Evolutionary conservation across 2,113 vertebrate genomes (phyloP).

Genomic region (Tragulus kanchil): DNA sequence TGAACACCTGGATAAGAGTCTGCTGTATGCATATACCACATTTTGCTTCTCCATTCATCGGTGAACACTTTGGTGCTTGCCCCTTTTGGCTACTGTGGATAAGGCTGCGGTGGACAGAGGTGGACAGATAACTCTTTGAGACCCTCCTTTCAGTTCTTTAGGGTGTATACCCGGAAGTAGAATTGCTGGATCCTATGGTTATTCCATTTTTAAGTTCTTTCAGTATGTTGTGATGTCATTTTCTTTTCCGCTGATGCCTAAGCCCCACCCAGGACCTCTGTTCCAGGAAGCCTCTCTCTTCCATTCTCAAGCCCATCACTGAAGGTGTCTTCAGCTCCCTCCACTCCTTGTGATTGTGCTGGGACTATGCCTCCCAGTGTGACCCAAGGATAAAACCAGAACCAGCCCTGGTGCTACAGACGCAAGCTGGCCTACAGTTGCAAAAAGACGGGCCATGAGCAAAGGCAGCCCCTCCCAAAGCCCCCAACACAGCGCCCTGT

Average conservation of each 20-base stretch:
- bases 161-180: neutral
- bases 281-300: neutral
- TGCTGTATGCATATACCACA: neutral
- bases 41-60: neutral
- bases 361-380: neutral
- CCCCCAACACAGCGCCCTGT: fast-evolving
- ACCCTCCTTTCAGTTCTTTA: neutral
- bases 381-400: neutral
- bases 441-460: neutral
- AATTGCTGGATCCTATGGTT: neutral
- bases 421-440: neutral
- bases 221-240: neutral
- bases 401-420: neutral
- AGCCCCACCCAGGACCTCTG: neutral
- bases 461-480: neutral
- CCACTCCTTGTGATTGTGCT: neutral
- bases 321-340: neutral
- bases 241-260: neutral
- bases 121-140: neutral
- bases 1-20: neutral
- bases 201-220: constrained; percentile 47
- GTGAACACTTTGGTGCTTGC: neutral
- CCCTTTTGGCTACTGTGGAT: neutral
- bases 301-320: neutral
- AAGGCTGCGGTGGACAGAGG: neutral